phyloP scores from a whole-genome alignment of 2,113 vertebrate genomes.

The Patagioenas fasciata region DNA sequence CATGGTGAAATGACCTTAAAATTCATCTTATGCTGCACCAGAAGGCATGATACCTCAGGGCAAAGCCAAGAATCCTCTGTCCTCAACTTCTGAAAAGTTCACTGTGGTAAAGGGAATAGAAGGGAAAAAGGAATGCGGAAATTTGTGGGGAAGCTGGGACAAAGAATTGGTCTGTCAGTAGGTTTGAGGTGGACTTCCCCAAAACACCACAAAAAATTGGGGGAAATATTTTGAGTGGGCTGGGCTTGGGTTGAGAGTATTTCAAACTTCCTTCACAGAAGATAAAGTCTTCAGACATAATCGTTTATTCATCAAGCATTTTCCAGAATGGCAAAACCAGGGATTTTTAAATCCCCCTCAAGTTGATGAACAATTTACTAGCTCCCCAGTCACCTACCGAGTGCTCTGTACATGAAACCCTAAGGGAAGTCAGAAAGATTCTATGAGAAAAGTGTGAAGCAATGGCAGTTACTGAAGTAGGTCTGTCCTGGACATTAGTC shows the following conservation, averaged over 20 bases:
- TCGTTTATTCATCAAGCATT: neutral
- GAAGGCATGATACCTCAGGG: neutral
- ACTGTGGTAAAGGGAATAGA: neutral
- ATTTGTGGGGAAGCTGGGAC: neutral
- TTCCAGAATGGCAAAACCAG: neutral
- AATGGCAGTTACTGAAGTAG: neutral
- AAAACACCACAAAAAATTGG: neutral
- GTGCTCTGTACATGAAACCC: neutral
- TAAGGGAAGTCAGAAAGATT: neutral
- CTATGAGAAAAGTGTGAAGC: neutral
- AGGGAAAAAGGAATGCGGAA: neutral
- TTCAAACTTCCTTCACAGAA: neutral
- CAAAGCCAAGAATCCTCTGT: neutral
- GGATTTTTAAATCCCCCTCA: neutral
- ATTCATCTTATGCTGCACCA: neutral
- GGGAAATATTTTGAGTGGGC: neutral
- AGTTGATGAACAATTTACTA: neutral
- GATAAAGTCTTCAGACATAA: neutral
- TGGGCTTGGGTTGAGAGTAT: neutral
- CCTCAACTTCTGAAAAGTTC: neutral
- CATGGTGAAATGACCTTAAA: slow-evolving; percentile 8
- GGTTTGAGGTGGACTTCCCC: neutral
- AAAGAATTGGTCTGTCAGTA: neutral
- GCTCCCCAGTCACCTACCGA: neutral
- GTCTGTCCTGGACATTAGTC: neutral